These are phyloP conservation scores for Meles meles DNA, from an alignment of 2,113 vertebrate species.

Conservation along the genomic window DNA sequence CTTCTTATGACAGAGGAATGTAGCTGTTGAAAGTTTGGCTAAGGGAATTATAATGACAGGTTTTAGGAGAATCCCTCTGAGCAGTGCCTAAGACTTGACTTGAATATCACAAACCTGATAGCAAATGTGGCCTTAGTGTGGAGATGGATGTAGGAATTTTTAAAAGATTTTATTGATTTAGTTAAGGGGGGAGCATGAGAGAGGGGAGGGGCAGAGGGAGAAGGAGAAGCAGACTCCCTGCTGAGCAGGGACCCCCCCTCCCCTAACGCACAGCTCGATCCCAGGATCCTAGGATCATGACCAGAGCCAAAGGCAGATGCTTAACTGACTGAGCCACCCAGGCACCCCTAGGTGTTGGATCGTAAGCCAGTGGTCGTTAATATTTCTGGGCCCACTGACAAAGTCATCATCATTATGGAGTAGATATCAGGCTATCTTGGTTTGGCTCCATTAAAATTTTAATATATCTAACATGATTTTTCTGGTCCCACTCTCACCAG, in stretches of 20 bases:
- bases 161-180: neutral
- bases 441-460: constrained; percentile 8
- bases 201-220: neutral
- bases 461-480: neutral
- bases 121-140: neutral
- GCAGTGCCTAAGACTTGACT: neutral
- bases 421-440: neutral
- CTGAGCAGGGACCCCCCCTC: neutral
- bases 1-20: neutral
- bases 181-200: neutral
- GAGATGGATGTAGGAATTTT: neutral
- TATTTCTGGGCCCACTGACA: neutral
- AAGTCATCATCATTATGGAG: neutral
- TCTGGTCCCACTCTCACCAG: neutral
- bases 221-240: neutral
- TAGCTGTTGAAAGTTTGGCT: neutral
- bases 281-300: neutral
- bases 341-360: neutral
- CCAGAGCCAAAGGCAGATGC: neutral
- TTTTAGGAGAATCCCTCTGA: neutral
- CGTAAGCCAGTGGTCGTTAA: neutral
- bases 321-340: neutral
- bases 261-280: rapidly evolving
- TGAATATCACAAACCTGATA: neutral
- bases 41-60: neutral